phyloP scores from a whole-genome alignment of 2,888 invertebrate species.

The Tenthredo distinguenda region DNA sequence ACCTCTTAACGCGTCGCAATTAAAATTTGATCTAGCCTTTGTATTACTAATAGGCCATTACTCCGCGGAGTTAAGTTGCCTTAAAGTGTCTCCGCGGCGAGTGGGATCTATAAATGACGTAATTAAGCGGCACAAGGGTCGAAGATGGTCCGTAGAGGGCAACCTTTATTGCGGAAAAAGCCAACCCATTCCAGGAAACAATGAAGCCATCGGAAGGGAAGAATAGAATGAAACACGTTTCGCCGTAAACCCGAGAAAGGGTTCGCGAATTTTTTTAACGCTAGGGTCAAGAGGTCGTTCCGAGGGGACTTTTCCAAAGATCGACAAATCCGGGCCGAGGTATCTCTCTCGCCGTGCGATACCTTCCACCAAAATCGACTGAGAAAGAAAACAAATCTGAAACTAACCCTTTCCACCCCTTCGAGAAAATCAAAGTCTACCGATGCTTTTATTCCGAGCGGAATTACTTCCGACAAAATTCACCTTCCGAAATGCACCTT shows the following conservation, averaged over 20 bases:
- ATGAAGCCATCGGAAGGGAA: conserved; percentile 63
- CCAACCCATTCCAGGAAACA: conserved; percentile 65
- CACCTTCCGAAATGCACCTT: not conserved
- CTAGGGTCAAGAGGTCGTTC: conserved; percentile 39
- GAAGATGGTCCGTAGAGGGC: conserved; percentile 65
- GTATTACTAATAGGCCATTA: conserved; percentile 71
- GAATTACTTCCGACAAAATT: not conserved
- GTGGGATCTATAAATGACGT: conserved; percentile 68
- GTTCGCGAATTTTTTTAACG: conserved; percentile 44
- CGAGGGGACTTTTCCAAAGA: conserved; percentile 25
- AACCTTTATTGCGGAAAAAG: conserved; percentile 70
- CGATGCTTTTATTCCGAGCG: not conserved
- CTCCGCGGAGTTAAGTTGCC: conserved; percentile 59
- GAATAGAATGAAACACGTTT: conserved; percentile 51
- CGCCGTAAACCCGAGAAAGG: conserved; percentile 42
- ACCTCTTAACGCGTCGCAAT: conserved; percentile 62
- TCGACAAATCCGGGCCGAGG: conserved; percentile 21
- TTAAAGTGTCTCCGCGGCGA: conserved; percentile 63
- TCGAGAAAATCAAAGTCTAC: conserved; percentile 1
- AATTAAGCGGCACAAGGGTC: conserved; percentile 65
- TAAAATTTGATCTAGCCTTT: conserved; percentile 72
- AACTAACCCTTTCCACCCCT: not conserved
- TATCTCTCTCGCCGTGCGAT: not conserved
- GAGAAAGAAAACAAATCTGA: not conserved
- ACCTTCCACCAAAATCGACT: not conserved